Percentiles rank a stretch among this genome's conserved stretches.
phyloP scores from a whole-genome alignment of 1,140 invertebrate genomes.

The Cotesia vestalis region DNA sequence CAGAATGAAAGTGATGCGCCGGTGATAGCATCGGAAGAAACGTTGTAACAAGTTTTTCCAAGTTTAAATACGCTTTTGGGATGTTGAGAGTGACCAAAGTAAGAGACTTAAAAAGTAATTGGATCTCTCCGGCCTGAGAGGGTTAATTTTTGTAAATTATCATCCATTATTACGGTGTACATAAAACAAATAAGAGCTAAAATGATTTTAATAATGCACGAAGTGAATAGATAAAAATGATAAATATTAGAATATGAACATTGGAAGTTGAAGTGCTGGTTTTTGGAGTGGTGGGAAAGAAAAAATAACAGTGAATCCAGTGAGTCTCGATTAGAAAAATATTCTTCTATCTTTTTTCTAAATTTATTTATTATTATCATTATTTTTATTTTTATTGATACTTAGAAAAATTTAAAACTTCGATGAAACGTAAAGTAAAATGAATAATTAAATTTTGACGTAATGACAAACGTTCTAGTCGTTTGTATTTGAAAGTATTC shows the following conservation, averaged over 20 bases:
- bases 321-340: constrained; percentile 46
- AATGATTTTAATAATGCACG: constrained; percentile 11
- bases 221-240: constrained; percentile 30
- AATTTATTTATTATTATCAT: constrained; percentile 21
- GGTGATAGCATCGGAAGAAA: constrained; percentile 8
- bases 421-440: background rate
- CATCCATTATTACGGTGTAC: constrained; percentile 46
- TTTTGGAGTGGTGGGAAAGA: constrained; percentile 55
- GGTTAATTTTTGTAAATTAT: constrained; percentile 26
- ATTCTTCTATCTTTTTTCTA: constrained; percentile 27
- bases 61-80: constrained; percentile 25
- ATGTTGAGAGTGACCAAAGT: constrained; percentile 47
- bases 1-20: constrained; percentile 10
- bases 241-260: constrained; percentile 32
- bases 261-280: constrained; percentile 42
- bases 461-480: constrained; percentile 38
- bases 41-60: constrained; percentile 42
- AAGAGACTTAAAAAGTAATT: constrained; percentile 41
- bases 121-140: constrained; percentile 28
- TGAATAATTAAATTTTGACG: background rate
- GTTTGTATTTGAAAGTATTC: constrained; percentile 47
- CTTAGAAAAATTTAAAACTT: background rate
- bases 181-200: constrained; percentile 42
- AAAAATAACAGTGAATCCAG: constrained; percentile 44
- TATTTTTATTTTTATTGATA: constrained; percentile 17